These are phyloP conservation scores for Takifugu bimaculatus DNA, from an alignment of 2,113 vertebrate species.

Conservation along the genomic window DNA sequence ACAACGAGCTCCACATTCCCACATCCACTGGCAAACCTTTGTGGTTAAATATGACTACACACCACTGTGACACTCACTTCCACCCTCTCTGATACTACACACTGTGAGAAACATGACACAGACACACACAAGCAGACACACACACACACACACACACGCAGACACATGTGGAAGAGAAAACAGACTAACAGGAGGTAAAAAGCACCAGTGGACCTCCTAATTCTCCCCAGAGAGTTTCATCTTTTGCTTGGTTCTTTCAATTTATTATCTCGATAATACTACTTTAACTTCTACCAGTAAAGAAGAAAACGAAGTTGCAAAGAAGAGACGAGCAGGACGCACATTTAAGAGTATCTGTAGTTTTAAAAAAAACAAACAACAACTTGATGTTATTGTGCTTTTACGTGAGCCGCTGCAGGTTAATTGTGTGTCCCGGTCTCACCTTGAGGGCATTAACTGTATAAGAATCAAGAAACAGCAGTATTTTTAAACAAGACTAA, in stretches of 20 bases:
- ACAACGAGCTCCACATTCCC: background rate
- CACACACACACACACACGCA: conserved; percentile 2
- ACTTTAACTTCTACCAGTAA: background rate
- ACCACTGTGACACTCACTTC: conserved; percentile 37
- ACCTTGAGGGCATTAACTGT: conserved; percentile 25
- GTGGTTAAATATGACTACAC: conserved; percentile 27
- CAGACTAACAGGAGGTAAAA: conserved; percentile 8
- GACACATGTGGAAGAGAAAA: conserved; percentile 12
- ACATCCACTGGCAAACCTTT: conserved; percentile 15
- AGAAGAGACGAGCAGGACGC: background rate
- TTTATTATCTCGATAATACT: conserved; percentile 2
- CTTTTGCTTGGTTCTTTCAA: background rate
- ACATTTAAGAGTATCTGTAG: no score
- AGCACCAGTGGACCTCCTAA: background rate
- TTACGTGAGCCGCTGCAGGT: background rate
- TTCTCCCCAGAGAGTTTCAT: background rate
- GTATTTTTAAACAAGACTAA: conserved; percentile 27
- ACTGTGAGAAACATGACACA: conserved; percentile 28
- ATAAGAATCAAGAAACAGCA: conserved; percentile 15
- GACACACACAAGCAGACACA: conserved; percentile 5
- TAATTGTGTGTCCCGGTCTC: conserved; percentile 4
- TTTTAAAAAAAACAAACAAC: no score
- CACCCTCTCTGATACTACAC: conserved; percentile 10
- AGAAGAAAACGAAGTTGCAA: conserved; percentile 7
- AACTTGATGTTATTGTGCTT: background rate